These are phyloP conservation scores for Tiphia femorata DNA, from an alignment of 2,888 invertebrate species.

Conservation along the genomic window DNA sequence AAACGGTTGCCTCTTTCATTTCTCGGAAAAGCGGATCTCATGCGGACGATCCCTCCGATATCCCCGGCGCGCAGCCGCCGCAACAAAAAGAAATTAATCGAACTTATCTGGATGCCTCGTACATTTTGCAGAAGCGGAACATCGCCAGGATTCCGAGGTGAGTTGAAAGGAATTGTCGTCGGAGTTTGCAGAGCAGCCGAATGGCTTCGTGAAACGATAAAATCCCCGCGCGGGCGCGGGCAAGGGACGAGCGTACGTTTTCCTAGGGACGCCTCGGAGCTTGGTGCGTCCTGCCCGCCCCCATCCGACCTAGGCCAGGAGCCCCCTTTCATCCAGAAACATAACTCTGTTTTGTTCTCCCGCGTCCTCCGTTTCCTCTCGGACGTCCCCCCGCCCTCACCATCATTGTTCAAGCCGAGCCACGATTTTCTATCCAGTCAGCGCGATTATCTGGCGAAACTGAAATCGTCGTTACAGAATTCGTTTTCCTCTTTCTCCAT, in stretches of 20 bases:
- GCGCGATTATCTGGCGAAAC: constrained; percentile 11
- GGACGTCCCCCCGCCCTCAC: background rate
- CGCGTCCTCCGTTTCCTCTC: background rate
- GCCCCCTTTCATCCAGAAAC: constrained; percentile 14
- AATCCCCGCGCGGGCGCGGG: constrained; percentile 10
- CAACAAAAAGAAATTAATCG: constrained; percentile 26
- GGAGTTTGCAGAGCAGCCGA: background rate
- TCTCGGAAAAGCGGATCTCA: too few species aligned
- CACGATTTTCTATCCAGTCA: background rate
- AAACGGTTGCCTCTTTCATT: too few species aligned
- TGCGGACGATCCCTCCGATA: background rate
- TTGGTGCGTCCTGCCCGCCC: background rate
- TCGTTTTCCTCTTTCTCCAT: background rate
- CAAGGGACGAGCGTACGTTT: background rate
- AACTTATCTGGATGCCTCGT: constrained; percentile 33
- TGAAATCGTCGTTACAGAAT: constrained; percentile 6
- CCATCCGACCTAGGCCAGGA: background rate
- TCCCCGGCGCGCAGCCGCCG: background rate
- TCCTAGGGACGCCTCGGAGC: background rate
- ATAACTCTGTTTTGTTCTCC: constrained; percentile 23
- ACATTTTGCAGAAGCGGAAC: constrained; percentile 49
- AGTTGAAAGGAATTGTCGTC: constrained; percentile 42
- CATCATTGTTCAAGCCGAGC: background rate
- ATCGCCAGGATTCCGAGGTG: constrained; percentile 53
- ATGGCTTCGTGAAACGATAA: constrained; percentile 18